Base-by-base conservation (phyloP, 2,888 invertebrate genomes). In the Drosophila kambysellisi region DNA sequence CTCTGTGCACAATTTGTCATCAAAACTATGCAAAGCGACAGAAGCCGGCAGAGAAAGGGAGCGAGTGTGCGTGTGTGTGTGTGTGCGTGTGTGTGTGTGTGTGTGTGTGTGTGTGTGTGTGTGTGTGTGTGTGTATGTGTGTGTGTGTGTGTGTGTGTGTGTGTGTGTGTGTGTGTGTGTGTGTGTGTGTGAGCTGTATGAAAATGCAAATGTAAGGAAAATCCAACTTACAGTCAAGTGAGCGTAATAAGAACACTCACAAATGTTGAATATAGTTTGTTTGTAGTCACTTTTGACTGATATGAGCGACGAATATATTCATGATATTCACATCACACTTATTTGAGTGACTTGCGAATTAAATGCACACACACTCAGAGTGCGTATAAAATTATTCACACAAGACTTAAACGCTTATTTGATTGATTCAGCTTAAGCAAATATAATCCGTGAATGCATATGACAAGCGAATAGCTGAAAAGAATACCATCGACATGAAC, bases 1-100 rank as follows among this genome's bases (percentile, higher is more conserved):
- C 73, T 51, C 51, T 74, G 66, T 74, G 72, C 62, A 63, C 60
- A 74, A 73, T 64, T 74, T 73, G 72, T 68, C 73, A 64, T 57
- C 63, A 11, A 32, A 41, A 33, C 35, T 20, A 15, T n/a, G 59
- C 51, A 35, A 43, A 65, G 52, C 59, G 20, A 15, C 46, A 37
- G 35, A 32, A 3, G 39, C 41, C 12, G n/a, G 25, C 29, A 39
- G 37, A 60, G 12, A 29, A 57, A 56, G 25, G 25, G n/a, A 60
- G 15, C 8, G 50, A n/a, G 20, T 17, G 29, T 50, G 48, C 0
- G n/a, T 8, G 8, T 4, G 17, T 39, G 0, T 37, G 39, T 4
- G 0, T 17, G 0, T 39, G 17, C 8, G 3, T 17, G 37, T 37
- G 3, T 17, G 3, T 39, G 25, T 25, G 25, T 25, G 25, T 25